Base-by-base conservation (phyloP, 2,113 vertebrate genomes). In the Phaethon lepturus region DNA sequence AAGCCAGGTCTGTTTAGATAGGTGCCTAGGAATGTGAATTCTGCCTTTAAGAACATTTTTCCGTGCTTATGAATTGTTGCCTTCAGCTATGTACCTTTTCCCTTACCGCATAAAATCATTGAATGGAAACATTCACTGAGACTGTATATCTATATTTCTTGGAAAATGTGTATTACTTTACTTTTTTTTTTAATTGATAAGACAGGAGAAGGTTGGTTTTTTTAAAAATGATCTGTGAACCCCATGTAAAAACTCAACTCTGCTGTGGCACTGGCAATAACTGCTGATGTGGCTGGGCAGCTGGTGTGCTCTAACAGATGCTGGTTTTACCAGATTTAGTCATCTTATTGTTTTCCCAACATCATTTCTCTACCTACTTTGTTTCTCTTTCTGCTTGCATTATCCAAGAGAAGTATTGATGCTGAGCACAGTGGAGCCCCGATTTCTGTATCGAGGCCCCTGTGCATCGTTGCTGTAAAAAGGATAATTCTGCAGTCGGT, bases 381-480 rank as follows among this genome's bases (percentile, higher is more conserved):
- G 55, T 59, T 74, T 58, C n/a, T 72, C 33, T 91, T 89, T 66
- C 79, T 55, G 59, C 73, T 79, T 52, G 7, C 7, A 2, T 33
- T 68, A 20, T 23, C 62, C 42, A 45, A 55, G 59, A 71, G 17
- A 6, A 10, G 38, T 29, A 31, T 13, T 1, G 0, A 3, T 80
- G 79, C 44, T 23, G 52, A 28, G 75, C 14, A 2, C 31, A 29
- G 52, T 0, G 19, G 33, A 73, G 67, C 47, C 17, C 55, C 24
- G n/a, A 22, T 33, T 55, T 63, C 38, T 31, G 1, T 6, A 0
- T 2, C 12, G 28, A 47, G 49, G 31, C 4, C 17, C 24, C 55
- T 7, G 52, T 66, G 72, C n/a, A 33, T 50, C 2, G 0, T 53
- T 64, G 45, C 67, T 52, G 13, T 5, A 2, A 4, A 3, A 47